Percentiles rank a stretch among this genome's conserved stretches.
phyloP scores from a whole-genome alignment of 1,140 invertebrate species.

The Ditylenchus dipsaci region DNA sequence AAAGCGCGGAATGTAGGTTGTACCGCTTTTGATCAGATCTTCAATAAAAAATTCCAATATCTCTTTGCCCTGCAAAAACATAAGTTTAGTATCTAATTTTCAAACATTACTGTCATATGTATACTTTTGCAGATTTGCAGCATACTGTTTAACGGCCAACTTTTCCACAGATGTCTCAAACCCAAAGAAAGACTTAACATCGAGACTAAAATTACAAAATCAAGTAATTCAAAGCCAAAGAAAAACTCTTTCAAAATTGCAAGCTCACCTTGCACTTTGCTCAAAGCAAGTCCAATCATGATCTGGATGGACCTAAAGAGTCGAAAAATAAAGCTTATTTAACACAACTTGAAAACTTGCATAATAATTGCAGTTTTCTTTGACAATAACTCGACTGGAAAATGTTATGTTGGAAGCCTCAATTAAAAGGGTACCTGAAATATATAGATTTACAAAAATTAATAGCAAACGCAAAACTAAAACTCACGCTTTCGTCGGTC shows the following conservation, averaged over 20 bases:
- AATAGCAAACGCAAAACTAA: background rate
- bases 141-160: slow-evolving; percentile 93
- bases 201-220: slow-evolving; percentile 64
- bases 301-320: slow-evolving; percentile 79
- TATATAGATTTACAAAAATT: background rate
- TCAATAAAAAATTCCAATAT: slow-evolving; percentile 87
- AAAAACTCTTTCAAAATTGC: no score
- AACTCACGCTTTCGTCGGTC: slow-evolving; percentile 70
- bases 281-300: slow-evolving; percentile 97
- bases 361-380: slow-evolving; percentile 9
- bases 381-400: slow-evolving; percentile 72
- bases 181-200: slow-evolving; percentile 93
- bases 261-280: slow-evolving; percentile 71
- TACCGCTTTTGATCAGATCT: slow-evolving; percentile 74
- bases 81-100: background rate
- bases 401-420: slow-evolving; percentile 92
- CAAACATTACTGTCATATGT: slow-evolving; percentile 2
- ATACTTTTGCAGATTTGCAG: slow-evolving; percentile 81
- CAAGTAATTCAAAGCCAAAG: background rate
- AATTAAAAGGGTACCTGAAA: slow-evolving; percentile 70
- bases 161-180: slow-evolving; percentile 93
- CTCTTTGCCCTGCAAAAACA: slow-evolving; percentile 74
- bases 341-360: slow-evolving; percentile 7
- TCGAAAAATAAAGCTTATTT: background rate
- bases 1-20: slow-evolving; percentile 66